Percentiles rank a stretch among this genome's conserved stretches.
These are phyloP conservation scores for Phallusia fumigata DNA, from an alignment of 23 tunicate species.

Conservation along the genomic window DNA sequence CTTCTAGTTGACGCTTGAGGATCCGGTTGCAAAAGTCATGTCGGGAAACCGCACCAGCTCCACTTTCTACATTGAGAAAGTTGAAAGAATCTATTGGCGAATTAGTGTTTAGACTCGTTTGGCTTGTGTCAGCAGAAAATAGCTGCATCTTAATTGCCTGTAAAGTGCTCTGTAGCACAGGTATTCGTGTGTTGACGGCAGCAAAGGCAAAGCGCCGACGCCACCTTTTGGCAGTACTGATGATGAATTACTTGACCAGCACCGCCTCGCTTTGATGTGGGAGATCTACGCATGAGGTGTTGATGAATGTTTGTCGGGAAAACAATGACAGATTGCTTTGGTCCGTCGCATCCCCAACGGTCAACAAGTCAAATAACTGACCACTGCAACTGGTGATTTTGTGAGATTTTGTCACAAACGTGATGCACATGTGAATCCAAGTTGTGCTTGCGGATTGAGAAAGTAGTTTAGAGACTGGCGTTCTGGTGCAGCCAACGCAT, in stretches of 20 bases:
- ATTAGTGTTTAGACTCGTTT: no score
- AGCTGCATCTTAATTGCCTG: slow-evolving; percentile 6
- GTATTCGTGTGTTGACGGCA: not conserved
- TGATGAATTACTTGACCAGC: not conserved
- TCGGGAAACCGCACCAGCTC: not conserved
- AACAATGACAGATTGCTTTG: no score
- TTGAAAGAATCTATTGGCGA: no score
- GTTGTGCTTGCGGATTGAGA: no score
- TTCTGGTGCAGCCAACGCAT: no score
- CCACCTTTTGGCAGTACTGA: not conserved
- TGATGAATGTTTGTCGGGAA: not conserved
- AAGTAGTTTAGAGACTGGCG: no score
- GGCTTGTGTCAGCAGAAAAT: not conserved
- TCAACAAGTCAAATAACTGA: no score
- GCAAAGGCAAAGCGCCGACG: not conserved
- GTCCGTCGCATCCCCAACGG: no score
- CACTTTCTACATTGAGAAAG: not conserved
- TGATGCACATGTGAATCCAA: no score
- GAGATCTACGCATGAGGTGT: not conserved
- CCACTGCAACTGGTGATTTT: no score
- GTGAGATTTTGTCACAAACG: no score
- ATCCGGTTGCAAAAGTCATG: not conserved
- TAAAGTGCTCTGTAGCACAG: not conserved
- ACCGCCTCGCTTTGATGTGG: not conserved
- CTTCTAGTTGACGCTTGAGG: not conserved